Base-by-base conservation (phyloP, 1,140 invertebrate genomes). In the Drosophila nigrodunni region DNA sequence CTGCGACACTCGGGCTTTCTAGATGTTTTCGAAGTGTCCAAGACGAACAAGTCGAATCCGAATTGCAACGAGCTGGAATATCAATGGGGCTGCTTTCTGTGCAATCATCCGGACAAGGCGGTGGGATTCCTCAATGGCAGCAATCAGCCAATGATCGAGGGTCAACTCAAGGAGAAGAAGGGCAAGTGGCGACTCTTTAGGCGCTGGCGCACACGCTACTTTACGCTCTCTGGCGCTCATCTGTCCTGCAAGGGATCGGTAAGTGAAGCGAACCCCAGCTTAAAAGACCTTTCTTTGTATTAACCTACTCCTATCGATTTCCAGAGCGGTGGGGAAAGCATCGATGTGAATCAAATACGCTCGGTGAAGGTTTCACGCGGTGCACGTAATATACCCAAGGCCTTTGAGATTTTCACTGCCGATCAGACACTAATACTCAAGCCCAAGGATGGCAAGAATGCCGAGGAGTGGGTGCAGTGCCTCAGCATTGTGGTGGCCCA, bases 331-430 rank as follows among this genome's bases (percentile, higher is more conserved):
- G 95, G 95, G 54, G 95, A 95, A 90, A 95, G 95, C 79, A 97
- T 97, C 75, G 96, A 97, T 90, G 95, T 99, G 0, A 96, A 97
- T 92, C 97, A 98, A 93, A 98, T 99, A 64, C 95, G 97, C 37
- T 98, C 96, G 74, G 97, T 99, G 1, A 97, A 98, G 92, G 97
- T 98, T 7, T 96, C 95, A 1, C 94, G 96, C 62, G 96, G 96
- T 15, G 96, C 96, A 50, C 94, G 97, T 59, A 97, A 97, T 89
- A 98, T 98, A 88, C 97, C 98, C 8, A 98, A 97, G 93, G 97
- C 97, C 2, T 98, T 99, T 93, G 98, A 99, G 94, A 98, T 99
- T 73, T 98, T 98, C 93, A 98, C 98, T 1, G 96, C 96, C 52
- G 97, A 98, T 91, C 96, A 97, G 91, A 97, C 96, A 7, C 95